Percentiles rank a stretch among this genome's conserved stretches.
Evolutionary conservation across 2,113 vertebrate species (phyloP).

Genomic region (Chelonoidis abingdonii): DNA sequence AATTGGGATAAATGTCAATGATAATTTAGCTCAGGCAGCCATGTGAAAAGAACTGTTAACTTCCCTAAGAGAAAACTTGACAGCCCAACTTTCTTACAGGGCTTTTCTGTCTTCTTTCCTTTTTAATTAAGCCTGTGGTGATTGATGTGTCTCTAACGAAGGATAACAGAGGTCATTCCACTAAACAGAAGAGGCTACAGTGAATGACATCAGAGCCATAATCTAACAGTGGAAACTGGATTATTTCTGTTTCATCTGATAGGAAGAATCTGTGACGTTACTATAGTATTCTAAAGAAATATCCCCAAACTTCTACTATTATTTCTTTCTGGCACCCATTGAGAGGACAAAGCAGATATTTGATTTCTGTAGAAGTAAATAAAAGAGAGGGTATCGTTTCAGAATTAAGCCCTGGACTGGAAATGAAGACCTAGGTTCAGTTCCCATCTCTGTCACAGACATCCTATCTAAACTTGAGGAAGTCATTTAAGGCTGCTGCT

Average conservation of each 20-base stretch:
- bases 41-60: conserved; percentile 53
- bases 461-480: background rate
- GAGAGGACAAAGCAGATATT: background rate
- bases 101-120: conserved; percentile 62
- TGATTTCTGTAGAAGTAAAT: background rate
- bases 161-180: conserved; percentile 56
- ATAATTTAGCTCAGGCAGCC: conserved; percentile 56
- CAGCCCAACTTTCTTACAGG: conserved; percentile 62
- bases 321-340: background rate
- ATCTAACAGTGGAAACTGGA: conserved; percentile 39
- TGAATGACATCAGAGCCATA: background rate
- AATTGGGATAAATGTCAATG: conserved; percentile 70
- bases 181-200: conserved; percentile 46
- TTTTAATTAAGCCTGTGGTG: conserved; percentile 59
- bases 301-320: background rate
- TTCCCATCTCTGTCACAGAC: background rate
- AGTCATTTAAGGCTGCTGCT: background rate
- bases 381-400: background rate
- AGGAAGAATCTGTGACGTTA: background rate
- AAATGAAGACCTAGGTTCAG: background rate
- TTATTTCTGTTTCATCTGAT: conserved; percentile 38
- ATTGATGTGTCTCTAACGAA: conserved; percentile 51
- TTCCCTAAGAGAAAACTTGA: conserved; percentile 60
- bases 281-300: background rate
- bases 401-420: background rate